phyloP scores from a whole-genome alignment of 2,888 invertebrate species.

The Gymnocheta viridis region DNA sequence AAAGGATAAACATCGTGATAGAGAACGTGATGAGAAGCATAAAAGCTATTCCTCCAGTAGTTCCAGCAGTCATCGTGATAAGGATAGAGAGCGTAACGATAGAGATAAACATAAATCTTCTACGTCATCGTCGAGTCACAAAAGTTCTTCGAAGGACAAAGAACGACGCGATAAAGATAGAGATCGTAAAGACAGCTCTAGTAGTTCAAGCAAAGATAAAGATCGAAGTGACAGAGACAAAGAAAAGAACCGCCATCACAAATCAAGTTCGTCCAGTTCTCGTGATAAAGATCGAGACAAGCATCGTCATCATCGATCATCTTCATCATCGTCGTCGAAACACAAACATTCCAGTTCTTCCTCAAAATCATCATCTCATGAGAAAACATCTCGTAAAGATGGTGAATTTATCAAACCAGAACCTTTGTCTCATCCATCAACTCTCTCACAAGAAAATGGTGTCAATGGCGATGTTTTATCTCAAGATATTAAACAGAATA shows the following conservation, averaged over 20 bases:
- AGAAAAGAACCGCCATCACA: conserved; percentile 79
- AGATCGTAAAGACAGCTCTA: conserved; percentile 78
- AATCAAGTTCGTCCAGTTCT: conserved; percentile 76
- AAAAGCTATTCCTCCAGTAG: conserved; percentile 69
- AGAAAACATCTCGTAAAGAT: conserved; percentile 78
- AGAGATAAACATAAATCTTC: conserved; percentile 82
- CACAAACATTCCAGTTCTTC: conserved; percentile 82
- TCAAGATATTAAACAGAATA: conserved; percentile 60
- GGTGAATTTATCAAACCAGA: conserved; percentile 79
- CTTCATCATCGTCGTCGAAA: conserved; percentile 79
- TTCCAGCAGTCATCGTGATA: conserved; percentile 79
- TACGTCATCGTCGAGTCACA: conserved; percentile 78
- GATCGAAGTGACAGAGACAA: conserved; percentile 79
- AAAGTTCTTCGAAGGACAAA: conserved; percentile 78
- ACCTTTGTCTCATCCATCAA: conserved; percentile 75
- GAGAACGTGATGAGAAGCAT: conserved; percentile 79
- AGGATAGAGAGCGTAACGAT: conserved; percentile 78
- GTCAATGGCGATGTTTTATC: conserved; percentile 68
- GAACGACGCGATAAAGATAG: conserved; percentile 76
- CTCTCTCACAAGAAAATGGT: conserved; percentile 72
- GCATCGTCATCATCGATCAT: conserved; percentile 77
- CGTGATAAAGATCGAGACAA: conserved; percentile 77
- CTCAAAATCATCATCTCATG: conserved; percentile 76
- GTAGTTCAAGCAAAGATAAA: conserved; percentile 75
- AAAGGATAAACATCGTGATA: conserved; percentile 81